phyloP scores from a whole-genome alignment of 2,113 vertebrate species.

The Eolophus roseicapilla region DNA sequence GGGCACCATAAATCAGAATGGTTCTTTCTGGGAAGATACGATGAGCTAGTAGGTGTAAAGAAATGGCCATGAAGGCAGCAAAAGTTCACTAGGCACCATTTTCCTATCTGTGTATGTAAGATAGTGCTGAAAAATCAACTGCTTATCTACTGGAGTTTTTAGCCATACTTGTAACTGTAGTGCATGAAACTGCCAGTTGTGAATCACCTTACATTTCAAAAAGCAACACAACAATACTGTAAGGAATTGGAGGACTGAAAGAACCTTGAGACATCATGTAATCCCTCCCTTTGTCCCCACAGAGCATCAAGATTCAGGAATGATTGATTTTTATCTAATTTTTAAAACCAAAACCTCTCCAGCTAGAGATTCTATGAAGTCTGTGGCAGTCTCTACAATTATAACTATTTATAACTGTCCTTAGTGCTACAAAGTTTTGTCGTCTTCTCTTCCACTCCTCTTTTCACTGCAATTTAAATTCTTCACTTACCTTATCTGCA shows the following conservation, averaged over 20 bases:
- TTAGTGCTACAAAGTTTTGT: not conserved
- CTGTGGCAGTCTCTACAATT: not conserved
- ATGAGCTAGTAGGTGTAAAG: not conserved
- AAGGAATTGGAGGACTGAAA: not conserved
- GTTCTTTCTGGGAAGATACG: not conserved
- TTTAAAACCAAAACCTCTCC: not conserved
- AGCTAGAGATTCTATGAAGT: not conserved
- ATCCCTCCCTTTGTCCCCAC: not conserved
- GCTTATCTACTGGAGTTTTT: not conserved
- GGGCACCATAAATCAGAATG: not conserved
- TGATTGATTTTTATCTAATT: not conserved
- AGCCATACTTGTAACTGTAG: not conserved
- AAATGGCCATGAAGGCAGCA: not conserved
- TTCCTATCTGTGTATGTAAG: not conserved
- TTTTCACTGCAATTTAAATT: not conserved
- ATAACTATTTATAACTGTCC: not conserved
- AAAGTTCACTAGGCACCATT: not conserved
- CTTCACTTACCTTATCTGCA: not conserved
- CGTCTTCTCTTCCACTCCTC: accelerated
- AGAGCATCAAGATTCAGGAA: not conserved
- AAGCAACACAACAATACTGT: not conserved
- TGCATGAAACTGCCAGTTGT: not conserved
- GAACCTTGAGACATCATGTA: not conserved
- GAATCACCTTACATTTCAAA: not conserved
- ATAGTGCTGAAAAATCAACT: not conserved